These are phyloP conservation scores for Mycteria americana DNA, from an alignment of 2,797 vertebrate genomes.

Conservation along the genomic window DNA sequence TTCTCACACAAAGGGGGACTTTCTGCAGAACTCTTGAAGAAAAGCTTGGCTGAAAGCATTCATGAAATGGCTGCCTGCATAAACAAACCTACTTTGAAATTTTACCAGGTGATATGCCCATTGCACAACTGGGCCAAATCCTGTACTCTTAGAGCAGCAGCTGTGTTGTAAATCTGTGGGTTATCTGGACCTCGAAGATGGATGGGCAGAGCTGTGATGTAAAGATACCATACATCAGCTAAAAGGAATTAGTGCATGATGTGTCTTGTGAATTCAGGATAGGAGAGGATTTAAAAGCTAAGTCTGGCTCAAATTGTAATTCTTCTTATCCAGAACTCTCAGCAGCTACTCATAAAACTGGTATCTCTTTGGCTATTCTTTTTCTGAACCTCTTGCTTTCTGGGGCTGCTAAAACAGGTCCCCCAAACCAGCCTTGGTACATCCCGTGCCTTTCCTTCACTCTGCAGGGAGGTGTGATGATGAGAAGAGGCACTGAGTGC, in stretches of 20 bases:
- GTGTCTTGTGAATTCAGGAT: background rate
- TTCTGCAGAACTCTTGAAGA: background rate
- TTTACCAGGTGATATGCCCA: background rate
- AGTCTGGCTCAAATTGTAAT: background rate
- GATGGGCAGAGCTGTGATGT: background rate
- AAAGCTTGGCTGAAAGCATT: background rate
- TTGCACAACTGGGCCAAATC: background rate
- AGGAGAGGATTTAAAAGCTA: background rate
- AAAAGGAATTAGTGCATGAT: background rate
- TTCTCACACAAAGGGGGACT: background rate
- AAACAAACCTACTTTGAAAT: background rate
- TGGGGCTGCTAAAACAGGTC: background rate
- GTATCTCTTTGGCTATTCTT: background rate
- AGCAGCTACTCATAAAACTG: background rate
- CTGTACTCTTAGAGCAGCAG: background rate
- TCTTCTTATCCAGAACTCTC: background rate
- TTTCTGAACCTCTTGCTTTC: background rate
- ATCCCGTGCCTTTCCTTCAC: background rate
- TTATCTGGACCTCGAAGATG: background rate
- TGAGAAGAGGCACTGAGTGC: background rate
- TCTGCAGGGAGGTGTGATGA: background rate
- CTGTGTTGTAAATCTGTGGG: background rate
- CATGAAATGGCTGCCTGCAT: background rate
- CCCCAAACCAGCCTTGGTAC: background rate
- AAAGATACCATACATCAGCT: background rate